Base-by-base conservation (phyloP, 2,113 vertebrate species). In the Aix galericulata region DNA sequence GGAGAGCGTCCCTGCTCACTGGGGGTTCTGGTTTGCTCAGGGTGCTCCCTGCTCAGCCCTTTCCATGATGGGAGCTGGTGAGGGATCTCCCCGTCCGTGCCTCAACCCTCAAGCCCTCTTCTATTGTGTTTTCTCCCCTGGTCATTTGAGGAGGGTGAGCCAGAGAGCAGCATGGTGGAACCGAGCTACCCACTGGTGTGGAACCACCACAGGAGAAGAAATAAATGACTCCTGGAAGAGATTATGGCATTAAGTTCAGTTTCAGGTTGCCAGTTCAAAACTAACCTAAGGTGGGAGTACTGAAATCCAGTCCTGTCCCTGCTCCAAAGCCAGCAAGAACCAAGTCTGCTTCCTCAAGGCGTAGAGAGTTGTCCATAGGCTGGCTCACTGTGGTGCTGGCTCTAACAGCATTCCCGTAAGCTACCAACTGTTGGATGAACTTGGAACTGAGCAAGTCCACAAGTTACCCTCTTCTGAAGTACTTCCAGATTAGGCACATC, bases 161-260 rank as follows among this genome's bases (percentile, higher is more conserved):
- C 5, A 21, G 48, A 50, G 48, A 23, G 48, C 48, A 50, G 48
- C 18, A 18, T 50, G 22, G 22, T 50, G 48, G 22, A 10, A 18
- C 22, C 23, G 48, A 50, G 53, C 26, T 55, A 27, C 53, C 53
- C 8, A 16, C 26, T 29, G 53, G 53, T 27, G 53, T 9, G 53
- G 27, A 55, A 16, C 26, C 53, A 55, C 26, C 53, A 16, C 53
- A 26, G 58, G 23, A 91, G 72, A 95, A 71, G 74, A 83, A 95
- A 93, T 86, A 93, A 88, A 93, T 86, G 59, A 66, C 79, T 95
- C 78, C 75, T 88, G 79, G 75, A 75, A 95, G 79, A 94, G 63
- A 88, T 81, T 82, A 88, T 60, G 66, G 72, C 36, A 82, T 0
- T 29, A 91, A 94, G 88, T 75, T 94, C 92, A 95, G 60, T 60